Evolutionary conservation across 2,888 invertebrate species (phyloP), one percentile per base, ranked within the genome.

Genomic region (Calliphora vomitoria): DNA sequence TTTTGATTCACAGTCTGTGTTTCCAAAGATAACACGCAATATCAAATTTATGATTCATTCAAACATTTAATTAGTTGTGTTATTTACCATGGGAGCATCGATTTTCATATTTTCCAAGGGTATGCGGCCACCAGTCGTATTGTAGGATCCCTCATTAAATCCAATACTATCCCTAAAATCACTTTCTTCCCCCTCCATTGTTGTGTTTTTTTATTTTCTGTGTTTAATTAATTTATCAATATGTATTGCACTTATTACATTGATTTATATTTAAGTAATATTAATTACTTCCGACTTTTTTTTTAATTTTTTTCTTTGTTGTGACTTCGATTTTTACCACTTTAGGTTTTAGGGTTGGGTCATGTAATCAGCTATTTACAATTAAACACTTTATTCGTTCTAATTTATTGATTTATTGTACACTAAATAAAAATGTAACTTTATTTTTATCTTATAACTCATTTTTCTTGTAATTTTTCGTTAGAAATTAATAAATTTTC

Each of bases 61-160:
- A 4, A 68, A 10, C 31, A 41, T 60, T 60, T 55, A n/a, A 18
- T n/a, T 68, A 53, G 4, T n/a, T n/a, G 13, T 44, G 3, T 15
- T 50, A 88, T 89, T 90, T 90, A 95, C 95, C 93, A 96, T 95
- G 92, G 97, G 97, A 90, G 96, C 96, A 94, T 98, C 97, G 95
- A 96, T 96, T 93, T 95, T 95, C 90, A 97, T 95, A 91, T 97
- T 96, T 90, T 97, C 96, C 89, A 96, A 93, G 88, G 95, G 94
- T 90, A 95, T 95, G 92, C 95, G 94, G 83, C 95, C 94, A 86
- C 95, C 94, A 47, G 96, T 95, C 88, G 94, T 94, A 92, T 96
- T 96, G 95, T 96, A 96, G 93, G 93, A 94, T 75, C 94, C 94
- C 88, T 93, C 92, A 18, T 93, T 92, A 76, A 93, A 93, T 1